Conservation (phyloP, 2,113 vertebrate species). For the Dermatemys mawii region DNA sequence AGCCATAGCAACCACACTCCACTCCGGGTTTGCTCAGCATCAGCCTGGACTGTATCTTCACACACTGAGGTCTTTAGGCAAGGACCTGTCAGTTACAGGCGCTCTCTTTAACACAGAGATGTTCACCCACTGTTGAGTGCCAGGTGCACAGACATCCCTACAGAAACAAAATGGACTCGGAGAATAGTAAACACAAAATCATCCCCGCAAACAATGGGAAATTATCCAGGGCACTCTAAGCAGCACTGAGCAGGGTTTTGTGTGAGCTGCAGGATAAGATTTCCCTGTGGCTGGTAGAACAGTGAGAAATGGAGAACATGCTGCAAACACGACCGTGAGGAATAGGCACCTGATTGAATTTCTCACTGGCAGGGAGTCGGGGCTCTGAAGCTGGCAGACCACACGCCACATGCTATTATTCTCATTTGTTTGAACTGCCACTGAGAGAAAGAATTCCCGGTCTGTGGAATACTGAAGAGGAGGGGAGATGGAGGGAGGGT, state of each 20-base stretch:
- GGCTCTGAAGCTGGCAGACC: neutral
- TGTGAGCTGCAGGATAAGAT: neutral
- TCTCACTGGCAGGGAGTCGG: conserved; percentile 45
- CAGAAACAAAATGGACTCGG: neutral
- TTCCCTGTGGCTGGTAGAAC: neutral
- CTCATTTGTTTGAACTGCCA: conserved; percentile 37
- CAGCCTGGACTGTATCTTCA: rapidly evolving
- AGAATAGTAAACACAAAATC: neutral
- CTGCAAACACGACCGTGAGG: conserved; percentile 58
- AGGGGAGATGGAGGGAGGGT: neutral
- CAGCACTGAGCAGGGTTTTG: neutral
- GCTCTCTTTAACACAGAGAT: neutral
- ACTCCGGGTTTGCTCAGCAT: neutral
- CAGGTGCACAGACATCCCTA: neutral
- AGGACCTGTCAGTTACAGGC: neutral
- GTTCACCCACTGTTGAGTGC: neutral
- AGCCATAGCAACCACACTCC: rapidly evolving
- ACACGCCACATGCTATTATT: conserved; percentile 45
- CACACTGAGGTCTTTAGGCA: neutral
- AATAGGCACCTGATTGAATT: conserved; percentile 41
- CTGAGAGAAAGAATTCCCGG: conserved; percentile 25
- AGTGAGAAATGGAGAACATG: conserved; percentile 53
- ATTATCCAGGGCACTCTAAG: conserved; percentile 21
- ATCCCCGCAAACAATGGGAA: rapidly evolving
- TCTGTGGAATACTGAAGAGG: conserved; percentile 13